Evolutionary conservation across 2,888 invertebrate genomes (phyloP).

Genomic region (Tinea pellionella): DNA sequence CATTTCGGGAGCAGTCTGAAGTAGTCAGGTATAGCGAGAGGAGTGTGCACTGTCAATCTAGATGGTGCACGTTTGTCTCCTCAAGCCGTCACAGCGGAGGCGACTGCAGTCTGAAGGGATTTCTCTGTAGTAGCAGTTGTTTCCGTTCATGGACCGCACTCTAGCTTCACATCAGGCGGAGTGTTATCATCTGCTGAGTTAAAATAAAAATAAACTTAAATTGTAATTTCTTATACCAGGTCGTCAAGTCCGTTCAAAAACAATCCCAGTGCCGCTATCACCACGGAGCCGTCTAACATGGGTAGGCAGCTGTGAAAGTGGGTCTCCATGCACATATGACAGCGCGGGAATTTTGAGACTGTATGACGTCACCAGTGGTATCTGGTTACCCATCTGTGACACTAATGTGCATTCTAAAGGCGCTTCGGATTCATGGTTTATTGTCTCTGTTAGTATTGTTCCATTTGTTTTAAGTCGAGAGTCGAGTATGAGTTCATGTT

Average conservation of each 20-base stretch:
- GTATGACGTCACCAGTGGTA: conserved; percentile 73
- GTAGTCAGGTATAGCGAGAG: no score
- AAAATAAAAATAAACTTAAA: no score
- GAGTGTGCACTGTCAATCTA: no score
- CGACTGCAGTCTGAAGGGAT: no score
- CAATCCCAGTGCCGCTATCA: conserved; percentile 73
- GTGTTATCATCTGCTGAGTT: no score
- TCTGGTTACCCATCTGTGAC: conserved; percentile 87
- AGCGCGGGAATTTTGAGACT: conserved; percentile 80
- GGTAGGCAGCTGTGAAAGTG: conserved; percentile 85
- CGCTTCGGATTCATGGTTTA: conserved; percentile 54
- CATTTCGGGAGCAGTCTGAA: no score
- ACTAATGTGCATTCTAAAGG: conserved; percentile 71
- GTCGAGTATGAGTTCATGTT: no score
- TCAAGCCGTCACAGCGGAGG: no score
- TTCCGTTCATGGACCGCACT: no score
- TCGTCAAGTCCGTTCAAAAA: conserved; percentile 51
- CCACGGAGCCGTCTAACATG: conserved; percentile 75
- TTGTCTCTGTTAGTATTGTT: conserved; percentile 67
- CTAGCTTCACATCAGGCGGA: no score
- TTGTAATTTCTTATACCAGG: conserved; percentile 26
- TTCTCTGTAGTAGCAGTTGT: no score
- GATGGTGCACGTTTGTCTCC: no score
- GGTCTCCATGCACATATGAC: conserved; percentile 83
- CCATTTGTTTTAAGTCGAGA: conserved; percentile 2